Percentiles rank a stretch among this genome's conserved stretches.
phyloP scores from a whole-genome alignment of 2,113 vertebrate species.

The Promerops cafer region DNA sequence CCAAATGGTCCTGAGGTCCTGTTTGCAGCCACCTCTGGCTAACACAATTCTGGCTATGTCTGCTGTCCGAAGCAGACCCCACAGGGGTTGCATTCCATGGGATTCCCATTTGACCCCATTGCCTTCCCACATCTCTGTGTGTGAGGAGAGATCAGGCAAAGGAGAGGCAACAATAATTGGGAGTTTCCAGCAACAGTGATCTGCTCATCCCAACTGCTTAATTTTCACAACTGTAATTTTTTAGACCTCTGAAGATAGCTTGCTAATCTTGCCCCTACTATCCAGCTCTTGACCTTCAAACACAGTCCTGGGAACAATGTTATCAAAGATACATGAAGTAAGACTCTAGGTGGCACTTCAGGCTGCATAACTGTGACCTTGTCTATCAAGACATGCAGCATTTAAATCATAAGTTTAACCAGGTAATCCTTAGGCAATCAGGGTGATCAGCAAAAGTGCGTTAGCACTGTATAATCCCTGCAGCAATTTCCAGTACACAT shows the following conservation, averaged over 20 bases:
- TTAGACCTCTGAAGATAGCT: background rate
- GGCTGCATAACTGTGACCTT: slow-evolving; percentile 37
- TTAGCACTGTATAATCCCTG: background rate
- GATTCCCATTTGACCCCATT: background rate
- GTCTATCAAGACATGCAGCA: background rate
- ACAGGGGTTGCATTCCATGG: accelerated
- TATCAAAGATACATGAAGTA: background rate
- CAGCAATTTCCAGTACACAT: background rate
- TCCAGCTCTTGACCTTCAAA: slow-evolving; percentile 6
- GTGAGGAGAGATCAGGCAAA: background rate
- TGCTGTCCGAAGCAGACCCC: background rate
- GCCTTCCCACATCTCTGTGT: background rate
- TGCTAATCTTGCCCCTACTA: background rate
- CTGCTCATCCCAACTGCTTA: background rate
- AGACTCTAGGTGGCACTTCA: slow-evolving; percentile 65
- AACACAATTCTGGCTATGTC: accelerated
- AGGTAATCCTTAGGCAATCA: background rate
- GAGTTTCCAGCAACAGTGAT: background rate
- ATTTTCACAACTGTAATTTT: background rate
- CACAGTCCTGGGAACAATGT: background rate
- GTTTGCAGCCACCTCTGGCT: background rate
- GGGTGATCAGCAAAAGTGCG: background rate
- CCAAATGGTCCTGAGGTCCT: background rate
- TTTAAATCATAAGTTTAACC: slow-evolving; percentile 24
- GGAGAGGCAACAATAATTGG: background rate